These are phyloP conservation scores for Chelon labrosus DNA, from an alignment of 2,797 vertebrate genomes.

Conservation along the genomic window DNA sequence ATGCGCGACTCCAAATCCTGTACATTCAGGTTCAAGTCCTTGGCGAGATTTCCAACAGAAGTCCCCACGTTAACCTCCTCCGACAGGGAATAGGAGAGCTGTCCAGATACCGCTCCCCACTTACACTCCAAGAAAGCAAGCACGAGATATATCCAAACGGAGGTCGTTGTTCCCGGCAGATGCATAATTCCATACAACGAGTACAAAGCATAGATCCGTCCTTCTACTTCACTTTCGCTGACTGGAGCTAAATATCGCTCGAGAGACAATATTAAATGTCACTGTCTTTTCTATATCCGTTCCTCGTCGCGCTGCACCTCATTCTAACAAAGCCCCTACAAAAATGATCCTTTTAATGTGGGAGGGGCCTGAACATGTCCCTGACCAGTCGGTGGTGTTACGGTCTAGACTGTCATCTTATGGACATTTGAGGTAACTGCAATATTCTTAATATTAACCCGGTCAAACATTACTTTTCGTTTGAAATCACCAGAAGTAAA, in stretches of 20 bases:
- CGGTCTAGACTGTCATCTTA: slow-evolving; percentile 53
- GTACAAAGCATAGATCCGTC: slow-evolving; percentile 32
- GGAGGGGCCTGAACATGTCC: slow-evolving; percentile 29
- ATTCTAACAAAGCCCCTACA: slow-evolving; percentile 51
- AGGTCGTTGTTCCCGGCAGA: slow-evolving; percentile 3
- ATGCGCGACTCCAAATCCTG: slow-evolving; percentile 74
- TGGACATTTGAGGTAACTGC: slow-evolving; percentile 34
- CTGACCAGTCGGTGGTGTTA: not conserved
- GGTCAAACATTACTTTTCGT: not conserved
- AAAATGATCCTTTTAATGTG: slow-evolving; percentile 8
- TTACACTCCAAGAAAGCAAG: slow-evolving; percentile 51
- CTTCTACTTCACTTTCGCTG: not conserved
- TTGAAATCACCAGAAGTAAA: not conserved
- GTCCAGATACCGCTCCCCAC: slow-evolving; percentile 57
- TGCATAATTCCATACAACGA: slow-evolving; percentile 38
- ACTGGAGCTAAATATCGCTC: not conserved
- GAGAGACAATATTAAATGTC: not conserved
- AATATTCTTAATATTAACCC: not conserved
- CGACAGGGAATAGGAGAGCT: slow-evolving; percentile 79
- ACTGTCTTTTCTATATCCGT: not conserved
- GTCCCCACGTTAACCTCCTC: slow-evolving; percentile 79
- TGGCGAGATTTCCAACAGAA: slow-evolving; percentile 79
- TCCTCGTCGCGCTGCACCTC: slow-evolving; percentile 12
- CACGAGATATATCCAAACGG: slow-evolving; percentile 31
- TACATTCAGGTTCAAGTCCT: slow-evolving; percentile 76